Base-by-base conservation (phyloP, 2,113 vertebrate species). In the Arizona elegans region DNA sequence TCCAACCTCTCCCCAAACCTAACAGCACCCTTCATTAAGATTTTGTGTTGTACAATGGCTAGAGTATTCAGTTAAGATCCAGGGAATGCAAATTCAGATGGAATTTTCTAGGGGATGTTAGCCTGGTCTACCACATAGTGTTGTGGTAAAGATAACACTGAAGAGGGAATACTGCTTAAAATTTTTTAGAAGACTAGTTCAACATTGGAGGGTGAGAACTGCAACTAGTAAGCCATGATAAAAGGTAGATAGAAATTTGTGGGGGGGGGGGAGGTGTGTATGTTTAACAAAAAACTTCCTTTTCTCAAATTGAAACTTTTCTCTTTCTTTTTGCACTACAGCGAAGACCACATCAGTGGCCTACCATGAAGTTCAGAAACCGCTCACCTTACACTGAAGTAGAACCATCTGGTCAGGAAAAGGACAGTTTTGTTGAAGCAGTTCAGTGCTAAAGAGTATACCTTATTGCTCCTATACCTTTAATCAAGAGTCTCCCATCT, bases 351-450 rank as follows among this genome's bases (percentile, higher is more conserved):
- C 99, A 98, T 93, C 99, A 96, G 94, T 99, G 99, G 99, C 98
- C 99, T 0, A 98, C 98, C 91, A 99, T 99, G 98, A 99, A 99
- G 94, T 99, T 99, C 96, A 98, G 98, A 5, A 99, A 98, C 95
- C 98, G 97, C 95, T 96, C 97, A 11, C 98, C 98, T 0, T 99
- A 99, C 93, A 98, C 98, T 0, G 99, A 99, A 96, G 99, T 99
- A 3, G 99, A 99, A 90, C 97, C 98, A 0, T 96, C 97, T 6
- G 97, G 98, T 94, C 98, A 98, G 0, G 98, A 99, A 93, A 99
- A 99, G 96, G 99, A 99, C 88, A 98, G 98, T 0, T 99, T 99
- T 24, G 98, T 99, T 15, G 99, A 99, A 96, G 98, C 99, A 0
- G 99, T 99, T 93, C 99, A 99, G 95, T 99, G 98, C 97, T 99